Conservation (phyloP, 1,140 invertebrate genomes). For the Uloborus diversus region DNA sequence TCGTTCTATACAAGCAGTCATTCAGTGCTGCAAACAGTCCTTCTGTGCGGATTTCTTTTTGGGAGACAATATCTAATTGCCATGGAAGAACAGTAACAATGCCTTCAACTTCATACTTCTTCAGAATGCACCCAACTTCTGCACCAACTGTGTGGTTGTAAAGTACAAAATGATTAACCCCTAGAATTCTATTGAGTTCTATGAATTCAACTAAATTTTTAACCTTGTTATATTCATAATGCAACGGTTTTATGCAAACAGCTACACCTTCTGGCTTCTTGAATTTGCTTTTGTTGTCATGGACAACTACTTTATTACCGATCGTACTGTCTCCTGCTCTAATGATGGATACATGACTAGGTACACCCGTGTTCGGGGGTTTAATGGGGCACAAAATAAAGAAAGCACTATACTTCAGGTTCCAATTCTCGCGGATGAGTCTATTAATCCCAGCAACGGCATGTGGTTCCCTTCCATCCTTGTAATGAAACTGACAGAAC, state of each 20-base stretch:
- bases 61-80: constrained; percentile 84
- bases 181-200: constrained; percentile 86
- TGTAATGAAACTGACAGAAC: constrained; percentile 81
- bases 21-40: constrained; percentile 91
- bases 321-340: constrained; percentile 66
- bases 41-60: constrained; percentile 91
- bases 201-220: constrained; percentile 89
- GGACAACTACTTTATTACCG: constrained; percentile 69
- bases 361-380: constrained; percentile 59
- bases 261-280: constrained; percentile 70
- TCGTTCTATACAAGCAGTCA: constrained; percentile 90
- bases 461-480: constrained; percentile 56
- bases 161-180: constrained; percentile 88
- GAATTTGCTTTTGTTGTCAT: constrained; percentile 61
- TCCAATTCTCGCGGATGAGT: constrained; percentile 93
- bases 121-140: constrained; percentile 76
- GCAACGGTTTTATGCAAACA: constrained; percentile 93
- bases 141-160: constrained; percentile 89
- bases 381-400: constrained; percentile 80
- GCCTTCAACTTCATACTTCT: constrained; percentile 74
- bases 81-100: constrained; percentile 83
- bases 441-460: constrained; percentile 66
- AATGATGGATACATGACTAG: constrained; percentile 74
- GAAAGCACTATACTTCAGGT: constrained; percentile 89
- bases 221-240: constrained; percentile 84